phyloP scores from a whole-genome alignment of 1,140 invertebrate genomes.

The Tetramorium parvispinum region DNA sequence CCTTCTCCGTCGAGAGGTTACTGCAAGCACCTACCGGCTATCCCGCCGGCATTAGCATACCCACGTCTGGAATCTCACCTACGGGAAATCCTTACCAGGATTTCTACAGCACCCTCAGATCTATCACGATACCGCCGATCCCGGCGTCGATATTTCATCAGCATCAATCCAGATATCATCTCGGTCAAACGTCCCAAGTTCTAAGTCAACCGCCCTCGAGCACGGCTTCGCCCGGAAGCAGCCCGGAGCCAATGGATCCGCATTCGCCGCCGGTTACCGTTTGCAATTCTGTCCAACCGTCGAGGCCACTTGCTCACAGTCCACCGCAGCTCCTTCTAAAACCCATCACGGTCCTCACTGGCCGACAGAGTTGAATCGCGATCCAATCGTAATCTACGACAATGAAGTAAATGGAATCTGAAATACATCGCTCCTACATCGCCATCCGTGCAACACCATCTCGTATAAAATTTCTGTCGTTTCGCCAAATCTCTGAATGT shows the following conservation, averaged over 20 bases:
- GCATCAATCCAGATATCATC: conserved; percentile 79
- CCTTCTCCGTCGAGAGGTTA: conserved; percentile 86
- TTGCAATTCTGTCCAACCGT: conserved; percentile 78
- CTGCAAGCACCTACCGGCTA: conserved; percentile 77
- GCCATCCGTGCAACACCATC: not conserved
- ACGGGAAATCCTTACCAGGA: conserved; percentile 80
- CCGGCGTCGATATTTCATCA: conserved; percentile 78
- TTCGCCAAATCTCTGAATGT: not conserved
- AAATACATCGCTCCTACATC: too few species aligned
- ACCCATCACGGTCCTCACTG: conserved; percentile 83
- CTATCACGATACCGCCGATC: conserved; percentile 82
- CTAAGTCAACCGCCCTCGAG: conserved; percentile 80
- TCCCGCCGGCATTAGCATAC: conserved; percentile 59
- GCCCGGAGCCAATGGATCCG: conserved; percentile 85
- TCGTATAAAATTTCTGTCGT: not conserved
- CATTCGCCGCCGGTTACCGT: conserved; percentile 75
- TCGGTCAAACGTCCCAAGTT: conserved; percentile 73
- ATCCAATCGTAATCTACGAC: not conserved
- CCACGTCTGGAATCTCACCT: conserved; percentile 70
- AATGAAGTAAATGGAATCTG: too few species aligned
- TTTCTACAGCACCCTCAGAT: conserved; percentile 85
- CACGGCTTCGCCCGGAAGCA: conserved; percentile 85
- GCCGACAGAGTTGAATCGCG: conserved; percentile 81
- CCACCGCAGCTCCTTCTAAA: conserved; percentile 81
- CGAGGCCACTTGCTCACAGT: conserved; percentile 67